These are phyloP conservation scores for Rugalucina vietnamica DNA, from an alignment of 2,888 invertebrate genomes.

Conservation along the genomic window DNA sequence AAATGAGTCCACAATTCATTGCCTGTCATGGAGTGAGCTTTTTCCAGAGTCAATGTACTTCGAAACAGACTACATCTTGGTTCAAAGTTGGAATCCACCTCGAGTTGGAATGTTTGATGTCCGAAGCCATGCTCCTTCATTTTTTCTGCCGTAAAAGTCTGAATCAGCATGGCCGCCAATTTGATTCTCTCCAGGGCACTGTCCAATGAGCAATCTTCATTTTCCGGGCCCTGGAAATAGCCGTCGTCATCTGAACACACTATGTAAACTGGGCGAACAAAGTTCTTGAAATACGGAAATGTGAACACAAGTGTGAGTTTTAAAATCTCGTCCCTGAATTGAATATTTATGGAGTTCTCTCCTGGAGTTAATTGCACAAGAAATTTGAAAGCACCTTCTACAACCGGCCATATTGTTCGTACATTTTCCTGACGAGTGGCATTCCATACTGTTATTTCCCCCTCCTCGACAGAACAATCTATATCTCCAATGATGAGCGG, in stretches of 20 bases:
- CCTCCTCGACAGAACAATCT: conserved; percentile 72
- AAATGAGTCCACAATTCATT: conserved; percentile 93
- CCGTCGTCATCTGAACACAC: conserved; percentile 92
- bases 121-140: conserved; percentile 91
- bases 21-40: conserved; percentile 88
- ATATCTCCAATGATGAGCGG: conserved; percentile 80
- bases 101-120: conserved; percentile 92
- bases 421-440: conserved; percentile 54
- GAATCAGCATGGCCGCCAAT: conserved; percentile 91
- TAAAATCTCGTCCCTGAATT: conserved; percentile 82
- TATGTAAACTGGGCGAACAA: conserved; percentile 91
- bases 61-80: conserved; percentile 90
- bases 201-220: conserved; percentile 88
- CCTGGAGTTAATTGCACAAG: conserved; percentile 88
- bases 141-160: conserved; percentile 94
- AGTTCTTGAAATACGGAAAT: conserved; percentile 79
- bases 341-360: conserved; percentile 87
- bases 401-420: conserved; percentile 86
- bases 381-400: conserved; percentile 89
- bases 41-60: conserved; percentile 89
- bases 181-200: conserved; percentile 91
- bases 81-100: conserved; percentile 86
- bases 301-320: conserved; percentile 71
- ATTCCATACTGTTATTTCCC: conserved; percentile 73
- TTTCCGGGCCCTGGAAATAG: conserved; percentile 89